Evolutionary conservation across 1,140 invertebrate genomes (phyloP).

Genomic region (Zaprionus camerounensis): DNA sequence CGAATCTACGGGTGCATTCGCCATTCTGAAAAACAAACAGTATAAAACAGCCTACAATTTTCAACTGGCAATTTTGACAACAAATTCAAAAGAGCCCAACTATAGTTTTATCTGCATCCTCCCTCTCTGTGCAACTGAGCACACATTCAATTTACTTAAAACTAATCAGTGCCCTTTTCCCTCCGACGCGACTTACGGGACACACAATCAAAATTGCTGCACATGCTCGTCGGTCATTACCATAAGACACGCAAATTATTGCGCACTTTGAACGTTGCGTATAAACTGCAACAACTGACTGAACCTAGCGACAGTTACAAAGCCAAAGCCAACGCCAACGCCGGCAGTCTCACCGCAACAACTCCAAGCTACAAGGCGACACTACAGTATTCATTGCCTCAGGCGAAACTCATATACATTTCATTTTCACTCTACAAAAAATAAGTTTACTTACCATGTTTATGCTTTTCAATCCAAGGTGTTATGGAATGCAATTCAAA

Average conservation of each 20-base stretch:
- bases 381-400: slow-evolving; percentile 14
- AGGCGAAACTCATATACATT: neutral
- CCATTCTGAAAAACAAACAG: slow-evolving; percentile 22
- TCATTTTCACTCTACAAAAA: neutral
- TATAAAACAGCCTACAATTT: neutral
- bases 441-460: no score
- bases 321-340: neutral
- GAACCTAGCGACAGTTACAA: slow-evolving; percentile 16
- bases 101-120: neutral
- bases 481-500: neutral
- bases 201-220: slow-evolving; percentile 60
- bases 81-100: slow-evolving; percentile 59
- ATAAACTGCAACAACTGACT: slow-evolving; percentile 58
- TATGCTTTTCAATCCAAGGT: neutral
- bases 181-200: slow-evolving; percentile 3
- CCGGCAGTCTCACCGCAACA: neutral
- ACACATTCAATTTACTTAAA: slow-evolving; percentile 72
- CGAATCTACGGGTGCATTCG: slow-evolving; percentile 2
- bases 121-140: slow-evolving; percentile 31
- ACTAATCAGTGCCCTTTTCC: slow-evolving; percentile 40
- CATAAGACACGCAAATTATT: slow-evolving; percentile 70
- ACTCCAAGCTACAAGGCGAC: slow-evolving; percentile 16
- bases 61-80: slow-evolving; percentile 62
- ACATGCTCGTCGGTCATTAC: slow-evolving; percentile 68
- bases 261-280: slow-evolving; percentile 35